Evolutionary conservation across 1,140 invertebrate genomes (phyloP), one percentile per base, ranked within the genome.

Genomic region (Aphelenchoides fujianensis): DNA sequence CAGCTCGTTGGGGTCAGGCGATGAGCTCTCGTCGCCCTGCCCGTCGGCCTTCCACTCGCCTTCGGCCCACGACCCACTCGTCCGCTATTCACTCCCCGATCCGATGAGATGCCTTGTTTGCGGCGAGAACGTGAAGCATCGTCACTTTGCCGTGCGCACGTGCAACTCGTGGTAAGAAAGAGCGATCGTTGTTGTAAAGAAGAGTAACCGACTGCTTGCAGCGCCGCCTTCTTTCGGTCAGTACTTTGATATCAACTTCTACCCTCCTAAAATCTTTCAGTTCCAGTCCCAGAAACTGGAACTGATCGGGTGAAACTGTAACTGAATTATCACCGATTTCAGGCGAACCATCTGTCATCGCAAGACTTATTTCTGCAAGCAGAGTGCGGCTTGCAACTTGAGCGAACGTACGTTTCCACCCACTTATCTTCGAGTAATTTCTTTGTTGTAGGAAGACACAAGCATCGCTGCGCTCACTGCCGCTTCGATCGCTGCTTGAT

Each of bases 381-480:
- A 48, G 23, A 48, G 41, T 23, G 41, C 12, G 23, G 41, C 41
- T 12, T 48, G 41, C 23, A 48, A 48, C 12, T 16, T 48, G 12
- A 48, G 41, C 23, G 41, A 48, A 48, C 41, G 41, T 48, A 23
- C 12, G 41, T 48, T 48, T 23, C n/a, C n/a, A n/a, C n/a, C n/a
- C n/a, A n/a, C n/a, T n/a, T n/a, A n/a, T n/a, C n/a, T n/a, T n/a
- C n/a, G n/a, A n/a, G n/a, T n/a, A n/a, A n/a, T n/a, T n/a, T n/a
- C n/a, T n/a, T 48, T 48, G 12, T 48, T 48, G 41, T 16, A 48
- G 41, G 41, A 16, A 12, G 41, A 16, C 41, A 48, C 41, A 48
- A 48, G 23, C 41, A 48, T 48, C 41, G 55, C 7, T 59, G 55
- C 34, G 55, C 55, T 59, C 19, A 59, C 34, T 59, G 55, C 55